phyloP scores from a whole-genome alignment of 35 echinoderm and acorn worm species.

The Eucidaris tribuloides region DNA sequence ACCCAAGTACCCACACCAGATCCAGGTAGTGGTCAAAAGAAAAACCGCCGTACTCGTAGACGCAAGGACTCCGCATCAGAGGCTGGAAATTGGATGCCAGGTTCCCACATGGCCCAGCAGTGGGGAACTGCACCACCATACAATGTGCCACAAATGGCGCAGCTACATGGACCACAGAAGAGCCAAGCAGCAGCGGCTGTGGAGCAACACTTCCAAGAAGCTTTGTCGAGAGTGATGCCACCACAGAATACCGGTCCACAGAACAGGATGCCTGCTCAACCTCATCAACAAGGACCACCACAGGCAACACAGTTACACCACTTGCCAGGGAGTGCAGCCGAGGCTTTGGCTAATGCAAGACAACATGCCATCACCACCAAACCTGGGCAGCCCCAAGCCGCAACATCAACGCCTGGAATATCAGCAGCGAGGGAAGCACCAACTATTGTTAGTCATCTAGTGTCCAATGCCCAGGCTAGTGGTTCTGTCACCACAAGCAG shows the following conservation, averaged over 20 bases:
- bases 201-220: slow-evolving; percentile 61
- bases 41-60: not conserved
- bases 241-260: slow-evolving; percentile 9
- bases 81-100: slow-evolving; percentile 35
- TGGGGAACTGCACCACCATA: not conserved
- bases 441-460: slow-evolving; percentile 48
- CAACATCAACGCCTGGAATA: not conserved
- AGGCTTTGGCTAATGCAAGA: slow-evolving; percentile 25
- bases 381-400: not conserved
- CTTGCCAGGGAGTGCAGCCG: slow-evolving; percentile 20
- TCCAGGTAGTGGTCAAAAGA: slow-evolving; percentile 1
- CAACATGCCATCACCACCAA: slow-evolving; percentile 14
- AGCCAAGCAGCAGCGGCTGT: slow-evolving; percentile 41
- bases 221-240: slow-evolving; percentile 19
- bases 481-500: not conserved
- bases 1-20: slow-evolving; percentile 20
- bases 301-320: not conserved
- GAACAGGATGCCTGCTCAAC: not conserved
- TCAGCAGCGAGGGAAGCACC: slow-evolving; percentile 50
- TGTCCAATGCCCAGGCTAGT: not conserved
- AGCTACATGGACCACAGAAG: slow-evolving; percentile 21
- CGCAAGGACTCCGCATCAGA: slow-evolving; percentile 38
- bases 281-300: not conserved
- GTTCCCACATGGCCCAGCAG: slow-evolving; percentile 32
- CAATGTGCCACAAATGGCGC: slow-evolving; percentile 43